A percentile compares a stretch with the other conserved stretches of the same genome.
Conservation (phyloP, 2,113 vertebrate genomes). For the Speoplatyrhinus poulsoni region DNA sequence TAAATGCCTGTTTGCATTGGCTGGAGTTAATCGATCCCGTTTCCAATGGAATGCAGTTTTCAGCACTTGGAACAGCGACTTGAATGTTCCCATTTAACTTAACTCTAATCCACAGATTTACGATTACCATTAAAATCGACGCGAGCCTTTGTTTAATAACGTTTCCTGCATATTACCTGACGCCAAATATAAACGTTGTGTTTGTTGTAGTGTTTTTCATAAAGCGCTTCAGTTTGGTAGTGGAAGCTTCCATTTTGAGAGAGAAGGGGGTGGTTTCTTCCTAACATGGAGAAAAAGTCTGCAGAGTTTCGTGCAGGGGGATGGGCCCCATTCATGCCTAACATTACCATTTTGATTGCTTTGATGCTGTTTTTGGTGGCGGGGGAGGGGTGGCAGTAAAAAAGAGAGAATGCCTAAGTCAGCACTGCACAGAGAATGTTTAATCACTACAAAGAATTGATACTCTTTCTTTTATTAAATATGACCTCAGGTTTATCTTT, state of each 20-base stretch:
- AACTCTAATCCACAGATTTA: conserved; percentile 9
- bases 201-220: conserved; percentile 65
- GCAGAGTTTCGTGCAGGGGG: conserved; percentile 88
- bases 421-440: conserved; percentile 83
- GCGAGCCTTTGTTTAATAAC: background rate
- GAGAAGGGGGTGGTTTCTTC: conserved; percentile 79
- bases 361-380: conserved; percentile 96
- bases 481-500: conserved; percentile 49
- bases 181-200: conserved; percentile 12
- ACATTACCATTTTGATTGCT: conserved; percentile 99
- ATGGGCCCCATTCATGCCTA: conserved; percentile 91
- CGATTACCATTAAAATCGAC: background rate
- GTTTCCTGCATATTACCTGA: background rate
- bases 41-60: conserved; percentile 75
- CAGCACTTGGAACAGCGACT: conserved; percentile 77
- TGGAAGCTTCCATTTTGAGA: conserved; percentile 99
- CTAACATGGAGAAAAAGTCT: conserved; percentile 91
- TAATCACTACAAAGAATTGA: conserved; percentile 79
- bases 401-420: conserved; percentile 80
- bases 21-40: conserved; percentile 51
- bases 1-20: conserved; percentile 1
- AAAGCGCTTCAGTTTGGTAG: conserved; percentile 80
- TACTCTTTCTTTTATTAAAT: conserved; percentile 50
- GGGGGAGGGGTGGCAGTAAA: conserved; percentile 74
- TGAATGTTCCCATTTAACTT: conserved; percentile 37